A percentile compares a stretch with the other conserved stretches of the same genome.
Evolutionary conservation across 2,888 invertebrate species (phyloP).

Genomic region (Stenichneumon culpator): DNA sequence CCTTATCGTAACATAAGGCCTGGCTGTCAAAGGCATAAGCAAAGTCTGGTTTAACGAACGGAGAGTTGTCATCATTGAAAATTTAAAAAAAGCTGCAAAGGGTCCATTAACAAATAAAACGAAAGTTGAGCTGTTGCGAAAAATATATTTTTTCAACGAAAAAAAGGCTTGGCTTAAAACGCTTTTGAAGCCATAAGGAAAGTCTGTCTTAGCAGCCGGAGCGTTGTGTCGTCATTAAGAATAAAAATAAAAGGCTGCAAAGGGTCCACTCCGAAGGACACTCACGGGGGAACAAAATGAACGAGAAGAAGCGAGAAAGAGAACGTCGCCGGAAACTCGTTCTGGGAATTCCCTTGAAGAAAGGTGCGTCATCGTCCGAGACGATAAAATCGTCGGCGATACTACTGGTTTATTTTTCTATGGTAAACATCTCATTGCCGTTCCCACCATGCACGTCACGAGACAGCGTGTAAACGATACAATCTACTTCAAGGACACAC

Average conservation of each 20-base stretch:
- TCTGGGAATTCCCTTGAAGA: constrained; percentile 23
- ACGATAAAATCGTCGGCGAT: constrained; percentile 15
- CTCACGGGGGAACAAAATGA: neutral
- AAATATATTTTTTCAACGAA: neutral
- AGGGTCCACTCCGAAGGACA: constrained; percentile 13
- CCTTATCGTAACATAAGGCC: too few relatives aligned
- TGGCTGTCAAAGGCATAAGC: too few relatives aligned
- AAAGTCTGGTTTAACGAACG: too few relatives aligned
- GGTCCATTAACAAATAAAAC: too few relatives aligned
- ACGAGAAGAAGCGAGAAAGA: neutral
- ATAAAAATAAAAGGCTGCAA: neutral
- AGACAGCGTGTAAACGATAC: constrained; percentile 9
- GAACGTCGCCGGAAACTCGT: constrained; percentile 14
- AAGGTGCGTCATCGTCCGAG: constrained; percentile 6
- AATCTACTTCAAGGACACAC: constrained; percentile 7
- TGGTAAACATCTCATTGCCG: constrained; percentile 27
- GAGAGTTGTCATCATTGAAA: too few relatives aligned
- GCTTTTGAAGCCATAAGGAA: neutral
- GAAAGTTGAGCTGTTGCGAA: neutral
- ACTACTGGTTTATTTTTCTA: constrained; percentile 14
- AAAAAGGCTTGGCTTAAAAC: neutral
- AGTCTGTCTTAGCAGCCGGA: neutral
- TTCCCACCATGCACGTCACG: constrained; percentile 11
- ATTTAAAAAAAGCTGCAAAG: too few relatives aligned
- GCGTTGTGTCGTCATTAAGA: neutral